phyloP scores from a whole-genome alignment of 2,113 vertebrate species.

The Sinocyclocheilus anshuiensis region DNA sequence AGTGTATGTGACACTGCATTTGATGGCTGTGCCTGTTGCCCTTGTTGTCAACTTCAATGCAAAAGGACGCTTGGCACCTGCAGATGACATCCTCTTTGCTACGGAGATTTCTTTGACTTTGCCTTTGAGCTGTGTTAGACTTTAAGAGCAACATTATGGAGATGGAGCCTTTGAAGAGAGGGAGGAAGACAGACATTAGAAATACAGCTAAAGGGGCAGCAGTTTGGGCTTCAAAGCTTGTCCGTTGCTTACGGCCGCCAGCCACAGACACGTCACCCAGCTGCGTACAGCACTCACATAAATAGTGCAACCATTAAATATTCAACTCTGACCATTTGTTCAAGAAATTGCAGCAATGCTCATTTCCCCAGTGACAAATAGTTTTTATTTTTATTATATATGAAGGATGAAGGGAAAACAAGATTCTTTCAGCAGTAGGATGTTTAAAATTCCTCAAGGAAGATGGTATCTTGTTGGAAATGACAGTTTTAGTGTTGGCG shows the following conservation, averaged over 20 bases:
- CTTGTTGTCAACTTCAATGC: constrained; percentile 6
- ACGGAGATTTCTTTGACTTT: constrained; percentile 40
- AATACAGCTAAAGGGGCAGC: constrained; percentile 34
- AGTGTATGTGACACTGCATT: constrained; percentile 35
- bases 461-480: constrained; percentile 33
- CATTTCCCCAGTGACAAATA: neutral
- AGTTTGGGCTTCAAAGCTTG: constrained; percentile 50
- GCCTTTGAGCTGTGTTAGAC: constrained; percentile 45
- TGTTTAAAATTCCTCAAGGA: constrained; percentile 45
- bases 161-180: constrained; percentile 65
- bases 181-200: constrained; percentile 52
- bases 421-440: constrained; percentile 21
- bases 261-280: constrained; percentile 36
- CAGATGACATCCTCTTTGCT: constrained; percentile 43
- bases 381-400: neutral
- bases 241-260: constrained; percentile 38
- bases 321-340: constrained; percentile 57
- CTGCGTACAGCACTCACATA: constrained; percentile 36
- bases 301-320: constrained; percentile 57
- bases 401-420: constrained; percentile 10
- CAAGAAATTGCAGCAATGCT: constrained; percentile 55
- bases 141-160: constrained; percentile 49
- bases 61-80: constrained; percentile 41
- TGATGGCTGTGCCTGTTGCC: constrained; percentile 27
- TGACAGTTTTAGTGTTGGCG: constrained; percentile 36